Evolutionary conservation across 2,888 invertebrate genomes (phyloP), one percentile per base, ranked within the genome.

Genomic region (Desoria tigrina): DNA sequence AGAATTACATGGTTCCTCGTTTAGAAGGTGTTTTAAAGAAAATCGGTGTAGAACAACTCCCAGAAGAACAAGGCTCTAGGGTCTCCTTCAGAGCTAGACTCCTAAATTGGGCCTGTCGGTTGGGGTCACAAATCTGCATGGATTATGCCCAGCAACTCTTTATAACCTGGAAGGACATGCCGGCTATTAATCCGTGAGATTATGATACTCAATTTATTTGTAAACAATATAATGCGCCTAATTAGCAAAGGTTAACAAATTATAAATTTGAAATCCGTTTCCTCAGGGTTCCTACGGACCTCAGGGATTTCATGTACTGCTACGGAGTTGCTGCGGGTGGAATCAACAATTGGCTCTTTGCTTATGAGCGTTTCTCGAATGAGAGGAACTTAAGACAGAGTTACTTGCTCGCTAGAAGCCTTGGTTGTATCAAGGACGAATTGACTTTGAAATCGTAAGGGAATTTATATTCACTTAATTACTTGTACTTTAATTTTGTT

Each of bases 281-380:
- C n/a, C n/a, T 23, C 37, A 70, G 70, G 18, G 42, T 70, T 11
- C 70, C 67, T 14, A 6, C 61, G 18, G 70, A 70, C 57, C 42
- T 70, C 26, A 65, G 62, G 42, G 54, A 61, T 6, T 65, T 57
- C 14, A 63, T 70, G 60, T 70, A 66, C 50, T 70, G 70, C 53
- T 63, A 64, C 21, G 70, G 61, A 24, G 70, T 65, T 2, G 21
- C 57, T 21, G 63, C 65, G n/a, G 65, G 65, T 26, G 68, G 70
- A 24, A 61, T 56, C 6, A 53, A 50, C n/a, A 63, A 39, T 39
- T 56, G 62, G 55, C 24, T 63, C 4, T 71, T 71, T 55, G 67
- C 63, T 1, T 32, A 64, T 2, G 62, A 67, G n/a, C 66, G 61
- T 21, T 70, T 55, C 28, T 45, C 58, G 16, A 66, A 64, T 53